Conservation (phyloP, 2,113 vertebrate species). For the Channa argus region DNA sequence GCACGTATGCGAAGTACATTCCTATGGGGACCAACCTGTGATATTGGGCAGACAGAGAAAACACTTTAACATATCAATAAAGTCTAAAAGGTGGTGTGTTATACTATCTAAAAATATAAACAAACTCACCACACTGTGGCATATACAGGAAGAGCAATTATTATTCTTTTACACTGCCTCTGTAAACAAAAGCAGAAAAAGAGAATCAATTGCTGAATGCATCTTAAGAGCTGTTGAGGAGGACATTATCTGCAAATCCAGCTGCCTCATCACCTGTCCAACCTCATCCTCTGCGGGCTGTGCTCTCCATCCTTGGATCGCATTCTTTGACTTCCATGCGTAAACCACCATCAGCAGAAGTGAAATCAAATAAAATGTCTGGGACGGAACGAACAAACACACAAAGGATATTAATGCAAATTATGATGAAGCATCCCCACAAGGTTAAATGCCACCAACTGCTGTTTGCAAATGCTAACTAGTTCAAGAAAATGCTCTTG, state of each 20-base stretch:
- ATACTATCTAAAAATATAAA: background rate
- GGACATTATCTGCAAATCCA: background rate
- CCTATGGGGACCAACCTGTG: slow-evolving; percentile 73
- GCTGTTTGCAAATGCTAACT: background rate
- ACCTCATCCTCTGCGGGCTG: slow-evolving; percentile 28
- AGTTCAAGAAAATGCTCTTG: background rate
- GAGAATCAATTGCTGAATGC: background rate
- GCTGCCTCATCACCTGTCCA: slow-evolving; percentile 60
- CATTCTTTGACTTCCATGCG: slow-evolving; percentile 76
- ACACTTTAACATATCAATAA: background rate
- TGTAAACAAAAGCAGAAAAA: slow-evolving; percentile 28
- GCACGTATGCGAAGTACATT: slow-evolving; percentile 69
- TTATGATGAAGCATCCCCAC: background rate
- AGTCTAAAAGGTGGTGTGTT: background rate
- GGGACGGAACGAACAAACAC: slow-evolving; percentile 31
- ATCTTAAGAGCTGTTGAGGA: background rate
- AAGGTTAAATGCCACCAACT: background rate
- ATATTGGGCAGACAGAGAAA: slow-evolving; percentile 10
- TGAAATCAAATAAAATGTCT: slow-evolving; percentile 83
- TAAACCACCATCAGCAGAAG: slow-evolving; percentile 83
- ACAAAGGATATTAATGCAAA: background rate
- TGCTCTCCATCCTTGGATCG: slow-evolving; percentile 75
- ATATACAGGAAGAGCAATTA: slow-evolving; percentile 38
- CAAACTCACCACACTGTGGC: slow-evolving; percentile 69
- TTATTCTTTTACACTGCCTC: slow-evolving; percentile 31